These are phyloP conservation scores for Drosophila subsilvestris DNA, from an alignment of 2,888 invertebrate species.

Conservation along the genomic window DNA sequence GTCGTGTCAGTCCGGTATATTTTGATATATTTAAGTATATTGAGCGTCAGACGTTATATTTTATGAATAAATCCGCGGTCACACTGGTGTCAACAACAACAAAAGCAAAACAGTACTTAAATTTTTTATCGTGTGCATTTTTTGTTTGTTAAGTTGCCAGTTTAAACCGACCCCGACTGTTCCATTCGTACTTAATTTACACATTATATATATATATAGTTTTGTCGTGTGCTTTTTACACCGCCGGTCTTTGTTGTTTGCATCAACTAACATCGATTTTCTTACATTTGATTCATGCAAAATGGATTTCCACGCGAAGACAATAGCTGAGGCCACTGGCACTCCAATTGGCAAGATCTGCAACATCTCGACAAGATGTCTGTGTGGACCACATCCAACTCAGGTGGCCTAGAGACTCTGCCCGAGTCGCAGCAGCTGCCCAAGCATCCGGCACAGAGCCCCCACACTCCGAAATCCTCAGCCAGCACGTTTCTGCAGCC, in stretches of 20 bases:
- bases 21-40: no score
- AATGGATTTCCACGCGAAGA: slow-evolving; percentile 27
- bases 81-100: neutral
- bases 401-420: slow-evolving; percentile 85
- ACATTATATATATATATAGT: slow-evolving; percentile 3
- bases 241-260: slow-evolving; percentile 13
- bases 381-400: slow-evolving; percentile 89
- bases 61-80: no score
- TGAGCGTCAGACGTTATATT: no score
- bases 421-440: slow-evolving; percentile 19
- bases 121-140: slow-evolving; percentile 5
- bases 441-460: slow-evolving; percentile 8
- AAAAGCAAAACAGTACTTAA: slow-evolving; percentile 32
- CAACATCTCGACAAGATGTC: slow-evolving; percentile 84
- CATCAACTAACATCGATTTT: slow-evolving; percentile 1
- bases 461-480: slow-evolving; percentile 5
- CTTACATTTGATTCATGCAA: slow-evolving; percentile 16
- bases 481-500: neutral
- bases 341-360: slow-evolving; percentile 4
- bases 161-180: slow-evolving; percentile 4
- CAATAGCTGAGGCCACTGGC: slow-evolving; percentile 25
- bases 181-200: slow-evolving; percentile 40
- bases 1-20: no score
- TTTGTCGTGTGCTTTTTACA: slow-evolving; percentile 13
- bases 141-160: slow-evolving; percentile 39